Percentiles rank a stretch among this genome's conserved stretches.
phyloP scores from a whole-genome alignment of 1,140 invertebrate genomes.

The Pollicipes pollicipes region DNA sequence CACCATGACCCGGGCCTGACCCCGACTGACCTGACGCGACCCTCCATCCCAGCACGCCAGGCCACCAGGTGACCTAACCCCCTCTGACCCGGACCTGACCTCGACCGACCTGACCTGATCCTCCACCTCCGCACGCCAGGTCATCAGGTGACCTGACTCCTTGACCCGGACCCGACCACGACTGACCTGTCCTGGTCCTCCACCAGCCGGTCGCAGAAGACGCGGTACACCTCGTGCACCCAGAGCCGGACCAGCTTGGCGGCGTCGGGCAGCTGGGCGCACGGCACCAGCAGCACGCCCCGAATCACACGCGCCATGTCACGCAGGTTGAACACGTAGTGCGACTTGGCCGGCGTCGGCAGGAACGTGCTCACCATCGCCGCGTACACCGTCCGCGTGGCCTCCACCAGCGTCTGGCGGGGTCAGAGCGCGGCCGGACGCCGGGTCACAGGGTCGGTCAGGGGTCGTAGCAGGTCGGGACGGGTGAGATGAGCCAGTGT shows the following conservation, averaged over 20 bases:
- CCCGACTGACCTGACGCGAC: too few species aligned
- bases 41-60: too few species aligned
- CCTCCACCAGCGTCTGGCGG: constrained; percentile 28
- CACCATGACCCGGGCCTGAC: too few species aligned
- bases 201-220: constrained; percentile 75
- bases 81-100: too few species aligned
- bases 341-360: constrained; percentile 34
- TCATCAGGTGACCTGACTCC: constrained; percentile 13
- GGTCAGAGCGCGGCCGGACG: too few species aligned
- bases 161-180: constrained; percentile 15
- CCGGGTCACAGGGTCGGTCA: too few species aligned
- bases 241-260: constrained; percentile 71
- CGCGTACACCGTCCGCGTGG: constrained; percentile 32
- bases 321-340: constrained; percentile 45
- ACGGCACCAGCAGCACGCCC: constrained; percentile 57
- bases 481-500: too few species aligned
- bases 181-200: constrained; percentile 46
- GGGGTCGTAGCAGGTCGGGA: too few species aligned
- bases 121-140: too few species aligned
- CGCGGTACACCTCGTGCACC: constrained; percentile 80
- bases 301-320: constrained; percentile 58
- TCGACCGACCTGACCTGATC: too few species aligned
- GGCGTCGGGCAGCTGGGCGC: constrained; percentile 49
- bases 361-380: constrained; percentile 29
- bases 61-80: too few species aligned